Percentiles rank a stretch among this genome's conserved stretches.
Conservation (phyloP, 1,140 invertebrate species). For the Subanguina moxae region DNA sequence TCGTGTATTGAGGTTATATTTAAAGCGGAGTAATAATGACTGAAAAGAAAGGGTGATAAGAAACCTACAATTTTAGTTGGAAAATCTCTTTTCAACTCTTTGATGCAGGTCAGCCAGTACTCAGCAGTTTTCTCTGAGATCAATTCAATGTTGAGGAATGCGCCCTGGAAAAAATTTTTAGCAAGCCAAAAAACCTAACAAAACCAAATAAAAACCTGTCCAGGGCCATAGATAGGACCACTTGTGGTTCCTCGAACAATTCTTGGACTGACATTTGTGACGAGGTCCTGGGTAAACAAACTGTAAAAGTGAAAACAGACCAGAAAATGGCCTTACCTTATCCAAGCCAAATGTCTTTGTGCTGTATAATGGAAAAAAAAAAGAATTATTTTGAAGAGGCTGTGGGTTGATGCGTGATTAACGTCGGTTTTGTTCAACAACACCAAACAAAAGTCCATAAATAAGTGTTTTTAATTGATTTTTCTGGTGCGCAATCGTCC, state of each 20-base stretch:
- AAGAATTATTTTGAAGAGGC: too few relatives aligned
- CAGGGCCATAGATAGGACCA: constrained; percentile 83
- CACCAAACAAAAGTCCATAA: too few relatives aligned
- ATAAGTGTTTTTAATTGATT: too few relatives aligned
- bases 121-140: constrained; percentile 91
- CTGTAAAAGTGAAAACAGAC: constrained; percentile 12
- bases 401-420: too few relatives aligned
- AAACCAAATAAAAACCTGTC: constrained; percentile 64
- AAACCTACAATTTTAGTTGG: constrained; percentile 74
- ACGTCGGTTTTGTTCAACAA: too few relatives aligned
- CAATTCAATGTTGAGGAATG: constrained; percentile 94
- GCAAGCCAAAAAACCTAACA: too few relatives aligned
- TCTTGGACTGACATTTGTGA: constrained; percentile 92
- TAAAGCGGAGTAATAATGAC: too few relatives aligned
- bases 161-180: constrained; percentile 59
- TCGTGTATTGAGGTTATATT: too few relatives aligned
- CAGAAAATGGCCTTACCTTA: constrained; percentile 68
- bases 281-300: constrained; percentile 70
- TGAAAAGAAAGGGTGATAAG: too few relatives aligned
- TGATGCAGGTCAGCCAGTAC: constrained; percentile 85
- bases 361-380: too few relatives aligned
- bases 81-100: constrained; percentile 85
- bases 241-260: constrained; percentile 88
- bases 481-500: too few relatives aligned
- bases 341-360: constrained; percentile 93